phyloP scores from a whole-genome alignment of 1,140 invertebrate genomes.

The Drosophila aff. region DNA sequence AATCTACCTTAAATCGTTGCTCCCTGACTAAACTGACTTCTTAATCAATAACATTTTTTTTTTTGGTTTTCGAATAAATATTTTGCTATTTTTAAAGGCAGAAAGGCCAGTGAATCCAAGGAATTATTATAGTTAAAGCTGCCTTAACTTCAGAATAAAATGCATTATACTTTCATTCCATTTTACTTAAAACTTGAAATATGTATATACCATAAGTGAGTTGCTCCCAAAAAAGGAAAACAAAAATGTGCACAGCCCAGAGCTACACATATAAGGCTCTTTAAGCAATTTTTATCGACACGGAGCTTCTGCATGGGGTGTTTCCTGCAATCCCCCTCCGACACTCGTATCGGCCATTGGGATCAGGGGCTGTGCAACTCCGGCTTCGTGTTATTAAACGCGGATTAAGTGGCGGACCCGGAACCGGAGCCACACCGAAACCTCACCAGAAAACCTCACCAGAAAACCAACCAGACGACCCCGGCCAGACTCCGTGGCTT shows the following conservation, averaged over 20 bases:
- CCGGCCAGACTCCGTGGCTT: conserved; percentile 74
- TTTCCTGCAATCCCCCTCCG: conserved; percentile 30
- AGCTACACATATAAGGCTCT: conserved; percentile 57
- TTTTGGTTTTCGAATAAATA: no score
- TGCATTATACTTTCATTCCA: neutral
- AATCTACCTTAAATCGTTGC: no score
- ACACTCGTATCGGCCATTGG: conserved; percentile 15
- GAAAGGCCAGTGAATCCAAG: no score
- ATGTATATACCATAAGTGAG: neutral
- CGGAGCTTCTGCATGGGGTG: conserved; percentile 43
- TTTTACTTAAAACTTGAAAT: conserved; percentile 7
- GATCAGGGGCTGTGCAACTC: conserved; percentile 22
- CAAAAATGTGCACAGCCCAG: conserved; percentile 11
- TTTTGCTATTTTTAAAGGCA: neutral
- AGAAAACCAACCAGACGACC: conserved; percentile 38
- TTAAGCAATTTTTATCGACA: conserved; percentile 63
- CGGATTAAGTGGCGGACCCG: conserved; percentile 71
- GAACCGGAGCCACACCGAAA: conserved; percentile 11
- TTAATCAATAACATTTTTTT: no score
- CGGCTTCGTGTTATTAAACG: conserved; percentile 79
- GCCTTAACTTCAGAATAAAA: neutral
- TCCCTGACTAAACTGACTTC: no score
- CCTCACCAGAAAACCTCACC: conserved; percentile 26
- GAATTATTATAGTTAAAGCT: neutral
- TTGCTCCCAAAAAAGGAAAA: conserved; percentile 8